phyloP scores from a whole-genome alignment of 2,113 vertebrate species.

The Sigmodon hispidus region DNA sequence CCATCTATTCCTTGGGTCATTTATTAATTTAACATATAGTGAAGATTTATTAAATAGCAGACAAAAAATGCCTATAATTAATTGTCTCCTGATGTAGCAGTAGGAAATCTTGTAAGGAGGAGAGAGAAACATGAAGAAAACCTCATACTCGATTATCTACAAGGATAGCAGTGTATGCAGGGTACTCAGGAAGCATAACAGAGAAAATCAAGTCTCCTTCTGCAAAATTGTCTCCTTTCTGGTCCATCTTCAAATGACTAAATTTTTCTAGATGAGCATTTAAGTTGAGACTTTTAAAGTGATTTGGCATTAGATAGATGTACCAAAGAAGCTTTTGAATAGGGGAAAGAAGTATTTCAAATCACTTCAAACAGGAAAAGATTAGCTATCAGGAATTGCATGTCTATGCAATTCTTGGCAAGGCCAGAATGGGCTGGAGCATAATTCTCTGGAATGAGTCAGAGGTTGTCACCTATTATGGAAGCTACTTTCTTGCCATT shows the following conservation, averaged over 20 bases:
- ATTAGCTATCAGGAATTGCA: not conserved
- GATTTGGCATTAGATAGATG: not conserved
- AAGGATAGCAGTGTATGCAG: not conserved
- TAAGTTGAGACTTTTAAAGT: not conserved
- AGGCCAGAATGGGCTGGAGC: not conserved
- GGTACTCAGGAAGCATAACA: not conserved
- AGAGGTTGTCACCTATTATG: not conserved
- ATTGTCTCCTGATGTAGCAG: not conserved
- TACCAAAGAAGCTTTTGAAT: not conserved
- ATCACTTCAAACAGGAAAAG: conserved; percentile 29
- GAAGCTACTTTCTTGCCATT: not conserved
- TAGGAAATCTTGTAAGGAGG: not conserved
- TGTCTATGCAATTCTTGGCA: not conserved
- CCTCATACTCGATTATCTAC: not conserved
- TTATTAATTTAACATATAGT: not conserved
- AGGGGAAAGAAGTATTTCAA: not conserved
- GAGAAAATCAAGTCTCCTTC: not conserved
- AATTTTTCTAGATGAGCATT: conserved; percentile 17
- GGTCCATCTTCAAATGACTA: not conserved
- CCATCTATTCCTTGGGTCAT: not conserved
- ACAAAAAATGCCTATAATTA: not conserved
- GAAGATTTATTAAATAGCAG: conserved; percentile 1
- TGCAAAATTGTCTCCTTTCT: not conserved
- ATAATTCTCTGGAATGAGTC: not conserved
- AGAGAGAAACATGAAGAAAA: not conserved